Evolutionary conservation across 2,888 invertebrate genomes (phyloP).

Genomic region (Eristalis pertinax): DNA sequence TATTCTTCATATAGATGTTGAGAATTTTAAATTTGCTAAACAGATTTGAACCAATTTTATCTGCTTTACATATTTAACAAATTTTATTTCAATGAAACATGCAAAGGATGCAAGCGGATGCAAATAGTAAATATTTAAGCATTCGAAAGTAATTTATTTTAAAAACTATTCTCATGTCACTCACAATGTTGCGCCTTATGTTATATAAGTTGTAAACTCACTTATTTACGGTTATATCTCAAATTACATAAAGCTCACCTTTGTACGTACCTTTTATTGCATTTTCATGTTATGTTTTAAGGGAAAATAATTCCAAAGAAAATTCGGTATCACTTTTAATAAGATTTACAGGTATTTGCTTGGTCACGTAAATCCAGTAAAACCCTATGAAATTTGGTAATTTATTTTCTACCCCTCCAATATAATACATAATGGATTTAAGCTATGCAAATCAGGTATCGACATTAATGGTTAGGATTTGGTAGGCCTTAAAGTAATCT

Average conservation of each 20-base stretch:
- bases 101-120: too few species aligned
- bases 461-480: slow-evolving; percentile 3
- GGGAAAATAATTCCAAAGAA: neutral
- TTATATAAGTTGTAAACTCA: neutral
- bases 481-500: slow-evolving; percentile 7
- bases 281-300: neutral
- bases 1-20: too few species aligned
- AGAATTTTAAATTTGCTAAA: too few species aligned
- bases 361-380: neutral
- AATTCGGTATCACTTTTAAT: neutral
- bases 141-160: too few species aligned
- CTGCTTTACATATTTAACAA: too few species aligned
- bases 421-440: neutral
- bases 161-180: neutral
- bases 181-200: neutral
- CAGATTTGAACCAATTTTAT: too few species aligned
- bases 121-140: too few species aligned
- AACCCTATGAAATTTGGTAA: slow-evolving; percentile 3
- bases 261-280: neutral
- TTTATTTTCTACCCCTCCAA: neutral
- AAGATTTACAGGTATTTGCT: neutral
- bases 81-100: too few species aligned
- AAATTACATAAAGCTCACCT: neutral
- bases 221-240: neutral
- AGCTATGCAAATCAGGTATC: slow-evolving; percentile 20